Evolutionary conservation across 2,113 vertebrate genomes (phyloP), one percentile per base, ranked within the genome.

Genomic region (Rhinolophus sinicus): DNA sequence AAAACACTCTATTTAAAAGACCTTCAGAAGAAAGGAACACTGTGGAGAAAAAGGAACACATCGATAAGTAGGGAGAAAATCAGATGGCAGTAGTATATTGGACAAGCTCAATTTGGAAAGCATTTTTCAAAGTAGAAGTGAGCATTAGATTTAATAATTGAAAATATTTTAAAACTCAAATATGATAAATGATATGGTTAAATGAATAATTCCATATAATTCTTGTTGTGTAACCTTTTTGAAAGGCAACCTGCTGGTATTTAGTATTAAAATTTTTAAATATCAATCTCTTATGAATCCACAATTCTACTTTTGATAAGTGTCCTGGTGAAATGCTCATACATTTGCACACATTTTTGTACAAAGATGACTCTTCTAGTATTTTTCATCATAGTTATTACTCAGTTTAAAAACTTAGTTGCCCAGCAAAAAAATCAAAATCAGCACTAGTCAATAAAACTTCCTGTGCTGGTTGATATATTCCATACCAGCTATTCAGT

Each of bases 161-260:
- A 77, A 92, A 54, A 44, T 65, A 67, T 47, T 86, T 93, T 58
- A 30, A 86, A 93, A 93, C 7, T 54, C n/a, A 87, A 87, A 70
- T 54, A 84, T 52, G 14, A 58, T 62, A 60, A 47, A 58, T 4
- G 3, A 47, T 54, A 52, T 93, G 33, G 24, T 70, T 69, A 87
- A 78, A 35, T 78, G 16, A 5, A 84, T 65, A 52, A 54, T 56
- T 10, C 8, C 28, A 77, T 77, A 77, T 56, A 56, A 50, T 83
- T 73, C 12, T 26, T 28, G 47, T 67, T 76, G 21, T 67, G n/a
- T 33, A 77, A 30, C 3, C 19, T 84, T 33, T 52, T 83, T 64
- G n/a, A 92, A 92, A 84, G 24, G 9, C 47, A 90, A 44, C 6
- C 3, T 92, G 30, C 22, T 60, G 9, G 70, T 70, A 60, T 44